Percentiles rank a stretch among this genome's conserved stretches.
phyloP scores from a whole-genome alignment of 64 coral and sea anemone genomes.

The Cladopsammia gracilis region DNA sequence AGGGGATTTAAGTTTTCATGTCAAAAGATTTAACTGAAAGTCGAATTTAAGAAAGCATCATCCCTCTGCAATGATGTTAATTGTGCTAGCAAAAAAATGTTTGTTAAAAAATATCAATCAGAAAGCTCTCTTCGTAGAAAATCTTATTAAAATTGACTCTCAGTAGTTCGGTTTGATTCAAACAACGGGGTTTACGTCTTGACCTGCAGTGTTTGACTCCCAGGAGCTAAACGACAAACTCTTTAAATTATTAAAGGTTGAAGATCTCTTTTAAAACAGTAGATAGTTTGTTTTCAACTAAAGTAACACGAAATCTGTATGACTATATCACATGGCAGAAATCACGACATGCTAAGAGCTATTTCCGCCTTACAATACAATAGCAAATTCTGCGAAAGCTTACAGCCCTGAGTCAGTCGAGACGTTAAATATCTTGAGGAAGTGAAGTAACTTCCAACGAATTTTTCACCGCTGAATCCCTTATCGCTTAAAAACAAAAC shows the following conservation, averaged over 20 bases:
- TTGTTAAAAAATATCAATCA: neutral
- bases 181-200: neutral
- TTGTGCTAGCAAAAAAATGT: neutral
- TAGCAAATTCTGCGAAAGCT: neutral
- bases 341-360: constrained; percentile 17
- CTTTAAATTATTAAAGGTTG: constrained; percentile 30
- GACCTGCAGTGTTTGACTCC: constrained; percentile 10
- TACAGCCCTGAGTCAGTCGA: neutral
- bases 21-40: neutral
- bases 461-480: constrained; percentile 27
- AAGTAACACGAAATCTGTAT: constrained; percentile 13
- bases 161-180: neutral
- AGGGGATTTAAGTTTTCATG: neutral
- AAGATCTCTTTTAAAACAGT: constrained; percentile 23
- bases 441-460: constrained; percentile 7
- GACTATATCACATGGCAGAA: neutral
- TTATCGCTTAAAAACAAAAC: constrained; percentile 43
- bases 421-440: constrained; percentile 18
- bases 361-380: constrained; percentile 20
- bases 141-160: constrained; percentile 1
- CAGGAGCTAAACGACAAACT: constrained; percentile 46
- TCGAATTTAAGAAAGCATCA: neutral
- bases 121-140: neutral
- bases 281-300: constrained; percentile 4
- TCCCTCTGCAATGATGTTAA: neutral